Evolutionary conservation across 1,140 invertebrate species (phyloP).

Genomic region (Drosophila bocki): DNA sequence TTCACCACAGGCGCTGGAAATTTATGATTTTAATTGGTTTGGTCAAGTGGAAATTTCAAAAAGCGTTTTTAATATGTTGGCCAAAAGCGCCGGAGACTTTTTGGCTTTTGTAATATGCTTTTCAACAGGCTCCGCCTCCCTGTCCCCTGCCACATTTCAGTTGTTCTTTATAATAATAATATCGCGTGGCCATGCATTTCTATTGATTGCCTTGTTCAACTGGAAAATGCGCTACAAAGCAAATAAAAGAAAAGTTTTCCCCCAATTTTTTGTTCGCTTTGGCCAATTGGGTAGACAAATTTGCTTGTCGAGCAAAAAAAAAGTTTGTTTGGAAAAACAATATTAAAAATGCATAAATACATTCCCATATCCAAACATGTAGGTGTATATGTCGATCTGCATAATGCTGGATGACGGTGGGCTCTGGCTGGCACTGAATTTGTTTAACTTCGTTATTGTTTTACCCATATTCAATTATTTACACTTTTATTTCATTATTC

Average conservation of each 20-base stretch:
- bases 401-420: conserved; percentile 13
- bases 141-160: conserved; percentile 4
- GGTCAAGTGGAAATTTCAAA: conserved; percentile 76
- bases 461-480: conserved; percentile 43
- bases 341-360: conserved; percentile 58
- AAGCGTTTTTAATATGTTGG: conserved; percentile 63
- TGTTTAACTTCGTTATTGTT: conserved; percentile 29
- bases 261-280: conserved; percentile 17
- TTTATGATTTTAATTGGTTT: conserved; percentile 83
- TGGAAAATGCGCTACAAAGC: conserved; percentile 49
- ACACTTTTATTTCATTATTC: conserved; percentile 38
- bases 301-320: conserved; percentile 32
- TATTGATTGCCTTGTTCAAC: conserved; percentile 72
- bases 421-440: conserved; percentile 7
- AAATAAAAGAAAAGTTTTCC: conserved; percentile 23
- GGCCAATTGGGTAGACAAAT: conserved; percentile 39
- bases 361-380: conserved; percentile 6
- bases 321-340: conserved; percentile 48
- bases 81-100: conserved; percentile 45
- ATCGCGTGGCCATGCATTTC: conserved; percentile 51
- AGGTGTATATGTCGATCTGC: conserved; percentile 9
- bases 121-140: conserved; percentile 13
- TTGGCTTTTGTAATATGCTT: conserved; percentile 59
- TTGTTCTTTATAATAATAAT: conserved; percentile 66
- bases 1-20: conserved; percentile 65